phyloP scores from a whole-genome alignment of 2,888 invertebrate genomes.

The Agrotis exclamationis region DNA sequence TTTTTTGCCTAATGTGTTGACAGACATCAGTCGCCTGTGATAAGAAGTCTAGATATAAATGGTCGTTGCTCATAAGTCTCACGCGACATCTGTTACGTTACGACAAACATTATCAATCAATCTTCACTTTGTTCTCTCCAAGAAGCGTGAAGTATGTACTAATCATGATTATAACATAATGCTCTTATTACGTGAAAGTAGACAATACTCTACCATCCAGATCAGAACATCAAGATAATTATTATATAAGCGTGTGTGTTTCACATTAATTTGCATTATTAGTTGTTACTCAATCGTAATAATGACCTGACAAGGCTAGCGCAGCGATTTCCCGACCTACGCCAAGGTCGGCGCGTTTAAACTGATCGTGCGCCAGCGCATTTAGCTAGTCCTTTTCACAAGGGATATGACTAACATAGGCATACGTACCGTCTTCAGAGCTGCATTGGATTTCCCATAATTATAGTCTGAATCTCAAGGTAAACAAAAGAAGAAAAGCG shows the following conservation, averaged over 20 bases:
- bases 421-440: slow-evolving; percentile 5
- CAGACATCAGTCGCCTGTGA: too few relatives aligned
- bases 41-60: too few relatives aligned
- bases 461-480: not conserved
- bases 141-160: slow-evolving; percentile 31
- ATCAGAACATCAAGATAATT: not conserved
- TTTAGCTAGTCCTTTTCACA: slow-evolving; percentile 50
- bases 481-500: not conserved
- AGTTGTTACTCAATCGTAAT: slow-evolving; percentile 25
- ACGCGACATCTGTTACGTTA: not conserved
- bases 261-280: slow-evolving; percentile 22
- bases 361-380: slow-evolving; percentile 38
- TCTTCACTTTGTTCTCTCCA: slow-evolving; percentile 1
- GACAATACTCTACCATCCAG: not conserved
- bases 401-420: slow-evolving; percentile 51
- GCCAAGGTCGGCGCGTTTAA: slow-evolving; percentile 47
- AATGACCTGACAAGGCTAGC: slow-evolving; percentile 48
- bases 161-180: slow-evolving; percentile 13
- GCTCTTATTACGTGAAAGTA: slow-evolving; percentile 18
- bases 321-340: slow-evolving; percentile 55
- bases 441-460: slow-evolving; percentile 1
- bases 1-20: too few relatives aligned
- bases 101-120: not conserved
- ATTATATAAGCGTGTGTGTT: slow-evolving; percentile 24
- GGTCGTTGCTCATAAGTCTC: not conserved